Base-by-base conservation (phyloP, 2,888 invertebrate species). In the Seira musarum region DNA sequence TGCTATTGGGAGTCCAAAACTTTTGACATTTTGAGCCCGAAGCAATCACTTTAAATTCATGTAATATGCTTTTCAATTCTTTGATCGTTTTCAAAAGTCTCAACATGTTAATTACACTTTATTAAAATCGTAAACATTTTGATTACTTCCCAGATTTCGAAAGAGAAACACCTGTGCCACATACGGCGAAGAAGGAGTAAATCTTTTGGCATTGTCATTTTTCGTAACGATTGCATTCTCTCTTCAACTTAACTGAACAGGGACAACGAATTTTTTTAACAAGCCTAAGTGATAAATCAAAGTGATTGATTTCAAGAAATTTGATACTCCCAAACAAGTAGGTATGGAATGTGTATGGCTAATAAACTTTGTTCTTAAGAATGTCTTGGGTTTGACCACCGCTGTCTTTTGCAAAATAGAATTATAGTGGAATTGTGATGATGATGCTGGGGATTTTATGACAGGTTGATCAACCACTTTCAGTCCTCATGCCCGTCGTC, bases 41-140 rank as follows among this genome's bases (percentile, higher is more conserved):
- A 49, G 49, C 49, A 49, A 49, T n/a, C 49, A 49, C 17, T n/a
- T 49, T 49, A 49, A 3, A 49, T n/a, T n/a, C n/a, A n/a, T n/a
- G n/a, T n/a, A n/a, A n/a, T n/a, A n/a, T n/a, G n/a, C n/a, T n/a
- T n/a, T n/a, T n/a, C n/a, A n/a, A n/a, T n/a, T n/a, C n/a, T n/a
- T n/a, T n/a, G n/a, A n/a, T n/a, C n/a, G n/a, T n/a, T n/a, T 49
- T 49, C 15, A 49, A n/a, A n/a, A 49, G 67, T 53, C n/a, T 17
- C 5, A 60, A 70, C 60, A 57, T 60, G 49, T 70, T 70, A 70
- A 70, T 70, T 70, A 70, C 2, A 70, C 70, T 70, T 70, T 60
- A 70, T 70, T 70, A 70, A 25, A n/a, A 19, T 15, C 17, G 15
- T 49, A 49, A 49, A 49, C 13, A 49, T 49, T n/a, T n/a, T n/a